Percentiles rank a stretch among this genome's conserved stretches.
Conservation (phyloP, 2,888 invertebrate genomes). For the Macaria notata region DNA sequence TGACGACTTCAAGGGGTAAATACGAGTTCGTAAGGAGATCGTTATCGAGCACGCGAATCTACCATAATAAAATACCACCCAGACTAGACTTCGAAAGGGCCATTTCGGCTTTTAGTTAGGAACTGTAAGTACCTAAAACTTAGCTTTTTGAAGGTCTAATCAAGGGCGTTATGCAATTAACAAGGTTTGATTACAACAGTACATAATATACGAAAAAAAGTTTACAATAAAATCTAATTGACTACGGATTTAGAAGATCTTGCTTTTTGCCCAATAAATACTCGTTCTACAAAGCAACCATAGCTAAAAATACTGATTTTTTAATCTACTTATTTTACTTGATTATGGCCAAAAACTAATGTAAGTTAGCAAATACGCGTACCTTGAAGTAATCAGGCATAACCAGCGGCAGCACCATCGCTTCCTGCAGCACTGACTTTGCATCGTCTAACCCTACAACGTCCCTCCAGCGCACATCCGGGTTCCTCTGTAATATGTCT, state of each 20-base stretch:
- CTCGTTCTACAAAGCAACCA: too few relatives aligned
- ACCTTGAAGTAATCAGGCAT: slow-evolving; percentile 95
- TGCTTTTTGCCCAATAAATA: too few relatives aligned
- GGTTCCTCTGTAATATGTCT: slow-evolving; percentile 91
- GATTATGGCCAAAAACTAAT: too few relatives aligned
- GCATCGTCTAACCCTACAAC: slow-evolving; percentile 89
- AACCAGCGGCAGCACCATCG: slow-evolving; percentile 92
- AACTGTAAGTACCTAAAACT: background rate
- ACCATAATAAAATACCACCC: slow-evolving; percentile 51
- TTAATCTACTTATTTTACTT: too few relatives aligned
- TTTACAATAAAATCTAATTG: background rate
- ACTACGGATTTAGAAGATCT: too few relatives aligned
- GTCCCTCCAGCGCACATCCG: slow-evolving; percentile 91
- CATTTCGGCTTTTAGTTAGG: slow-evolving; percentile 8
- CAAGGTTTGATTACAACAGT: slow-evolving; percentile 4
- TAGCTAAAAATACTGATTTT: too few relatives aligned
- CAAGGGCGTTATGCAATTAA: slow-evolving; percentile 8
- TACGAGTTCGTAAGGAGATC: slow-evolving; percentile 37
- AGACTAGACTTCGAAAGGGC: slow-evolving; percentile 24
- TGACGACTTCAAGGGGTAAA: slow-evolving; percentile 40
- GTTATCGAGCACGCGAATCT: slow-evolving; percentile 61
- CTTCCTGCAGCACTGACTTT: slow-evolving; percentile 90
- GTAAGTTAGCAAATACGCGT: too few relatives aligned
- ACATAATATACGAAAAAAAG: background rate
- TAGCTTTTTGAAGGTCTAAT: slow-evolving; percentile 10